Evolutionary conservation across 1,140 invertebrate genomes (phyloP).

Genomic region (Cyphomyrmex costatus): DNA sequence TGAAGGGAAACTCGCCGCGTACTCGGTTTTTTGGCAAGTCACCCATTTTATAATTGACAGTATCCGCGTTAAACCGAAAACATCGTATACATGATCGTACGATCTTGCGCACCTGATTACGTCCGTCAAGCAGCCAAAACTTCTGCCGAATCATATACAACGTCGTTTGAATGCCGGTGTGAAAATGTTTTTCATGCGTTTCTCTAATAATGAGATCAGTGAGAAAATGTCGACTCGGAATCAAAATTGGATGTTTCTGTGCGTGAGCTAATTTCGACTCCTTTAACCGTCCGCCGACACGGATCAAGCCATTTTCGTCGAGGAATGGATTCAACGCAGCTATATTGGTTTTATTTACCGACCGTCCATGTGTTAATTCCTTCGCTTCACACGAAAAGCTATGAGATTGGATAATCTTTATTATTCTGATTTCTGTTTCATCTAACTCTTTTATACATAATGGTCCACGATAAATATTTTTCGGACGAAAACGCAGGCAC

Average conservation of each 20-base stretch:
- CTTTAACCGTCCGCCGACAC: neutral
- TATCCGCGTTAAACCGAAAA: neutral
- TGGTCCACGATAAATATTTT: no score
- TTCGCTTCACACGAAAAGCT: no score
- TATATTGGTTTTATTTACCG: no score
- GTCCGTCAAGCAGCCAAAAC: neutral
- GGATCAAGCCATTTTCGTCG: neutral
- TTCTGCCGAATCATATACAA: no score
- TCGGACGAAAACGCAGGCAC: no score
- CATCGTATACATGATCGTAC: neutral
- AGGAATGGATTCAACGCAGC: neutral
- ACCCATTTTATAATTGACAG: neutral
- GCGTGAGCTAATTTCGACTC: neutral
- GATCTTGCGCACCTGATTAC: neutral
- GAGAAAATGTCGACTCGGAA: neutral
- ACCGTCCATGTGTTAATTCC: no score
- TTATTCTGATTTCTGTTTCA: no score
- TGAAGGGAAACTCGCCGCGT: neutral
- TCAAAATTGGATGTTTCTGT: no score
- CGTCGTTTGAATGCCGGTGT: constrained; percentile 10
- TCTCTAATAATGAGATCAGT: neutral
- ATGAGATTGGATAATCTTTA: no score
- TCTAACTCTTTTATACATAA: no score
- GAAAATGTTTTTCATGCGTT: neutral
- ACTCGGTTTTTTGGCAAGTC: neutral